Percentiles rank a stretch among this genome's conserved stretches.
Evolutionary conservation across 2,797 vertebrate species (phyloP).

Genomic region (Galagoides demidoff): DNA sequence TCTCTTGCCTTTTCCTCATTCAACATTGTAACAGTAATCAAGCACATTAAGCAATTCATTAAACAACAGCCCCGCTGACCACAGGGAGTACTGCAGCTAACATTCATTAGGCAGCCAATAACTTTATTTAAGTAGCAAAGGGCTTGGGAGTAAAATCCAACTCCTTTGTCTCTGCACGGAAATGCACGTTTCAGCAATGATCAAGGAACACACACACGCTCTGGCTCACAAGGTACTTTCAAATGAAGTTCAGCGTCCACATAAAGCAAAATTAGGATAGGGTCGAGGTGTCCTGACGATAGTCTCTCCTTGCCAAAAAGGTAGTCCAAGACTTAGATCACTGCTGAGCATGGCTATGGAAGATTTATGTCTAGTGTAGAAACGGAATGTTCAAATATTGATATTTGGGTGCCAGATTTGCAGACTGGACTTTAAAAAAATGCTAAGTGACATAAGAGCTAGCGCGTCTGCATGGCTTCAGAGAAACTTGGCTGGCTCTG

Average conservation of each 20-base stretch:
- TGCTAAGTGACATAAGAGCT: constrained; percentile 71
- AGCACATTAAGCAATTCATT: constrained; percentile 94
- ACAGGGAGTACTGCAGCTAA: constrained; percentile 89
- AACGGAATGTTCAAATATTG: constrained; percentile 79
- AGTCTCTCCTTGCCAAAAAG: constrained; percentile 76
- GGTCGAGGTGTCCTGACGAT: constrained; percentile 51
- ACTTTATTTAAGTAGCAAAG: constrained; percentile 89
- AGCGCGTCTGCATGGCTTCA: constrained; percentile 67
- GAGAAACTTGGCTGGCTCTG: constrained; percentile 77
- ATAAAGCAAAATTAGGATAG: constrained; percentile 61
- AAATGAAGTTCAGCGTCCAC: constrained; percentile 65
- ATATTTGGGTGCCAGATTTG: constrained; percentile 82
- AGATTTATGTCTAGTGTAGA: constrained; percentile 83
- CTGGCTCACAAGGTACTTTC: constrained; percentile 68
- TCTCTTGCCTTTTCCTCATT: constrained; percentile 91
- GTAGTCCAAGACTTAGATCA: constrained; percentile 81
- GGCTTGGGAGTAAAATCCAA: constrained; percentile 81
- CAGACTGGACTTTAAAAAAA: constrained; percentile 80
- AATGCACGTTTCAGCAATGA: constrained; percentile 73
- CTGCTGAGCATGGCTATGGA: constrained; percentile 44
- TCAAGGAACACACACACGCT: constrained; percentile 69
- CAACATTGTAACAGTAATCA: constrained; percentile 91
- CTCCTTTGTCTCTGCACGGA: constrained; percentile 80
- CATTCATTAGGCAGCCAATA: constrained; percentile 90
- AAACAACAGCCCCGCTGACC: constrained; percentile 91